phyloP scores from a whole-genome alignment of 1,140 invertebrate genomes.

The Lordiphosa clarofinis region DNA sequence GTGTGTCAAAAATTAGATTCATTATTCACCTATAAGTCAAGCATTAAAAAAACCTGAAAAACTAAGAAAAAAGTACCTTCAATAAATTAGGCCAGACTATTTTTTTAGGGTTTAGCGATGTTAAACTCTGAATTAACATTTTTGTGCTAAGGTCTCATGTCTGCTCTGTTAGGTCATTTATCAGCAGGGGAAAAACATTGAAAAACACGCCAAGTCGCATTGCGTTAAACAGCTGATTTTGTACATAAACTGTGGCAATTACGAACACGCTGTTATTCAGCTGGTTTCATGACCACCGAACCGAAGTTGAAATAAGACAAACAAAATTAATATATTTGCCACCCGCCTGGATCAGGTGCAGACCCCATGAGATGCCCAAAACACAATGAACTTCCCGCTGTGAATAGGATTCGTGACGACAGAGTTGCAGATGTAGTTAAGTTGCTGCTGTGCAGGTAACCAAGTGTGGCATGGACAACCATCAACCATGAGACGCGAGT shows the following conservation, averaged over 20 bases:
- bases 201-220: not conserved
- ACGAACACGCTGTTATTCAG: slow-evolving; percentile 45
- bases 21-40: no score
- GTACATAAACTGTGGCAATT: slow-evolving; percentile 45
- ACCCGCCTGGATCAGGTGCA: slow-evolving; percentile 18
- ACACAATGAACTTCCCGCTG: slow-evolving; percentile 30
- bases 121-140: no score
- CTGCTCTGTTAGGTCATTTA: no score
- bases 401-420: not conserved
- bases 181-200: not conserved
- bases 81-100: no score
- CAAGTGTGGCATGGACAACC: not conserved
- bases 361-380: slow-evolving; percentile 11
- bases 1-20: no score
- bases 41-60: no score
- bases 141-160: no score
- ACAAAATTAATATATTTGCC: slow-evolving; percentile 45
- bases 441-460: slow-evolving; percentile 12
- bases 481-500: slow-evolving; percentile 8
- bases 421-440: not conserved
- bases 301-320: slow-evolving; percentile 25
- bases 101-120: no score
- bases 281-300: not conserved
- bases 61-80: no score
- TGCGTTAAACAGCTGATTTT: slow-evolving; percentile 12